Base-by-base conservation (phyloP, 2,888 invertebrate genomes). In the Eupithecia inturbata region DNA sequence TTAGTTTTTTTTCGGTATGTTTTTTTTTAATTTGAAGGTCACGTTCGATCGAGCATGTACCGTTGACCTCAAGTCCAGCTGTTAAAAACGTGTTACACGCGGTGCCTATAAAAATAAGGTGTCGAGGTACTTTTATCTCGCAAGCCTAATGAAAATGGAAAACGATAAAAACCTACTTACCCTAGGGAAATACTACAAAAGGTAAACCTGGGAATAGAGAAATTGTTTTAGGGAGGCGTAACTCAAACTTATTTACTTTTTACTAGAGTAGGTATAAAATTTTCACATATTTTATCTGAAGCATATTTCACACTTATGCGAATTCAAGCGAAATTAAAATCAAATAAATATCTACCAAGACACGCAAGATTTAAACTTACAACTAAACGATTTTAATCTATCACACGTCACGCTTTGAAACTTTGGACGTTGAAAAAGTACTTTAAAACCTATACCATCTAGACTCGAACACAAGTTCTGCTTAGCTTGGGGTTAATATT, bases 61-160 rank as follows among this genome's bases (percentile, higher is more conserved):
- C 19, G 10, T 63, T 63, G 14, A 66, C 39, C 26, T 66, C 66
- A 66, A 66, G 36, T 36, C 64, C 66, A 26, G 66, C 39, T 39
- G 22, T 66, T 14, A 36, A 16, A 39, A 16, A 22, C 39, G 66
- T 41, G 66, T 41, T 22, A n/a, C 39, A 66, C 66, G 36, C n/a
- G 39, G 4, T 19, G 39, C 49, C 57, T 39, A 60, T 69, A 39
- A 62, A 64, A 62, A 31, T 33, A 45, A 71, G 78, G 68, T 78
- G 77, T 81, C 78, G 78, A 79, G 77, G 57, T 57, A 57, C 57
- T 57, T 57, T 57, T 22, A 22, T 26, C 57, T 57, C 22, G 39
- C 12, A 82, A 83, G 79, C 81, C 82, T 85, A 86, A 87, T 85
- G 84, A 83, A 82, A 85, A 83, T 81, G 80, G 82, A 83, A 85